phyloP scores from a whole-genome alignment of 23 tunicate species.

The Ciona savignyi region DNA sequence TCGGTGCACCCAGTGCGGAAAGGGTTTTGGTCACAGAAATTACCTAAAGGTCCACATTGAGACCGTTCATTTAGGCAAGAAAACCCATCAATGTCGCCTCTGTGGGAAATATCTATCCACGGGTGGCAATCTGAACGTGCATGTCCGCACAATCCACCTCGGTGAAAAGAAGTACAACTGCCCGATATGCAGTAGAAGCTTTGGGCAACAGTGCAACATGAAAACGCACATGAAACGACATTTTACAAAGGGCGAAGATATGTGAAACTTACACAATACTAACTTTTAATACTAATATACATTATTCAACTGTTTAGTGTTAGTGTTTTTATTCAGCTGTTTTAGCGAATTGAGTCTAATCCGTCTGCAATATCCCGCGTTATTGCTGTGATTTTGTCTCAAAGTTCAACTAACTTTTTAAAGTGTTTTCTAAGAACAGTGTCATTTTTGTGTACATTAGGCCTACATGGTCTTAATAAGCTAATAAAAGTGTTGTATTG shows the following conservation, averaged over 20 bases:
- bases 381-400: no score
- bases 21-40: conserved; percentile 91
- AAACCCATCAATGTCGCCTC: conserved; percentile 66
- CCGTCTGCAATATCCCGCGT: no score
- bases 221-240: conserved; percentile 94
- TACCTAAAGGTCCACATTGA: conserved; percentile 86
- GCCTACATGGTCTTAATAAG: no score
- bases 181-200: conserved; percentile 78
- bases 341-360: no score
- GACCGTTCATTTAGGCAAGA: conserved; percentile 82
- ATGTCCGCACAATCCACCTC: conserved; percentile 87
- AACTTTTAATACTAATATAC: no score
- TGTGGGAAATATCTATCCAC: conserved; percentile 91
- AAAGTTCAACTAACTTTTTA: no score
- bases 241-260: conserved; percentile 36
- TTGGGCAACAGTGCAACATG: conserved; percentile 97
- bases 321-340: no score
- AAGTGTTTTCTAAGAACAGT: no score
- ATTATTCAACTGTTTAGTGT: no score
- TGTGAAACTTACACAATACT: no score
- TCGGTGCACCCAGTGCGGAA: conserved; percentile 75
- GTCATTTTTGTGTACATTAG: no score
- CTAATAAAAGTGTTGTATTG: no score
- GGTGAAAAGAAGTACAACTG: conserved; percentile 95
- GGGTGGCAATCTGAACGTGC: conserved; percentile 85